Conservation (phyloP, 2,888 invertebrate species). For the Drosophila macrospina region DNA sequence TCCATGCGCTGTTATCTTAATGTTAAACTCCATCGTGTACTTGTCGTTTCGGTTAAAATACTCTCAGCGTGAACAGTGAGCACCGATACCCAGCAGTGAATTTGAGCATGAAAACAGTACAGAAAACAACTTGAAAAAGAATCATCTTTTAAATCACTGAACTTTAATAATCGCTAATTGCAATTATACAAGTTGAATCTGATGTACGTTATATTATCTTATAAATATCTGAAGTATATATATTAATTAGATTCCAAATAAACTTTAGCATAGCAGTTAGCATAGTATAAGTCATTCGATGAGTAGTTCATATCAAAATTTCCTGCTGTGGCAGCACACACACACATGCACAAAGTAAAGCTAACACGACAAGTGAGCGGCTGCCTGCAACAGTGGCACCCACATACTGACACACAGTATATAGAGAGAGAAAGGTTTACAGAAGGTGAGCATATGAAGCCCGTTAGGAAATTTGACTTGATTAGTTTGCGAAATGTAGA, state of each 20-base stretch:
- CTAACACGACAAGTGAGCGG: slow-evolving; percentile 36
- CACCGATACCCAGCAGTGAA: slow-evolving; percentile 30
- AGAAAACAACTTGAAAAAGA: not conserved
- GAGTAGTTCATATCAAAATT: not conserved
- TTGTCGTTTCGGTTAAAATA: slow-evolving; percentile 33
- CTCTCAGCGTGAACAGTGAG: slow-evolving; percentile 16
- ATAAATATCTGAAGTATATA: not conserved
- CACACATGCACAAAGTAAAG: not conserved
- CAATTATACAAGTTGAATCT: not conserved
- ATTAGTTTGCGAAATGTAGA: not conserved
- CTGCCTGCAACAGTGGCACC: slow-evolving; percentile 40
- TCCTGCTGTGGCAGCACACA: slow-evolving; percentile 33
- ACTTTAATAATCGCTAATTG: not conserved
- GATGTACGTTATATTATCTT: not conserved
- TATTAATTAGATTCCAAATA: too few relatives aligned
- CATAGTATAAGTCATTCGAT: not conserved
- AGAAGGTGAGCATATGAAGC: slow-evolving; percentile 32
- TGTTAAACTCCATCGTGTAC: slow-evolving; percentile 30
- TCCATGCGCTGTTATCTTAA: slow-evolving; percentile 30
- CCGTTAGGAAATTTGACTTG: slow-evolving; percentile 56
- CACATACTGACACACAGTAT: slow-evolving; percentile 40
- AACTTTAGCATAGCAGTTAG: not conserved
- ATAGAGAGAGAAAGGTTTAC: slow-evolving; percentile 1
- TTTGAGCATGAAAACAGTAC: slow-evolving; percentile 6
- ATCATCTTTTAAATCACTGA: not conserved